phyloP scores from a whole-genome alignment of 1,140 invertebrate genomes.

The Pseudoatta argentina region DNA sequence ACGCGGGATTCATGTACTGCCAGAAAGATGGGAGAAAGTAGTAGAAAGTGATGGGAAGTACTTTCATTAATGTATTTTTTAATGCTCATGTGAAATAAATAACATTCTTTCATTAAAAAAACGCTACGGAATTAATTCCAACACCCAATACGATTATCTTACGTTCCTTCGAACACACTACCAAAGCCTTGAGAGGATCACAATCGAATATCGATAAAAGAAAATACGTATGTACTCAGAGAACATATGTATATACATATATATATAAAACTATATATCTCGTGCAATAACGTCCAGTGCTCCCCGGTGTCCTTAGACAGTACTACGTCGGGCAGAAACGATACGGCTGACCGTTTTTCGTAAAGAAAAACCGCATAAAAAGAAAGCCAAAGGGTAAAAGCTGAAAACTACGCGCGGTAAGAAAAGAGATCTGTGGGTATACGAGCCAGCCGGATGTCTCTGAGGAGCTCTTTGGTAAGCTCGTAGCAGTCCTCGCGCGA shows the following conservation, averaged over 20 bases:
- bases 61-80: too few species aligned
- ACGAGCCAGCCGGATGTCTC: slow-evolving; percentile 70
- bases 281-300: slow-evolving; percentile 51
- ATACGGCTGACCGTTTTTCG: slow-evolving; percentile 69
- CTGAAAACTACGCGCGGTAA: slow-evolving; percentile 56
- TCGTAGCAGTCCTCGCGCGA: slow-evolving; percentile 69
- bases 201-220: slow-evolving; percentile 62
- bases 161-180: slow-evolving; percentile 29
- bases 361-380: slow-evolving; percentile 64
- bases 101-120: too few species aligned
- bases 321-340: slow-evolving; percentile 28
- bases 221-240: slow-evolving; percentile 11
- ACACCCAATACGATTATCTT: slow-evolving; percentile 46
- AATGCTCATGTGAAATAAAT: too few species aligned
- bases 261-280: slow-evolving; percentile 47
- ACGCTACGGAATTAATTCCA: too few species aligned
- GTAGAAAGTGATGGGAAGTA: too few species aligned
- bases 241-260: slow-evolving; percentile 18
- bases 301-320: slow-evolving; percentile 72
- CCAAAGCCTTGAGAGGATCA: slow-evolving; percentile 28
- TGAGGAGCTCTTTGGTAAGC: slow-evolving; percentile 68
- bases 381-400: slow-evolving; percentile 51
- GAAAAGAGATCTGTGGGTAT: slow-evolving; percentile 72
- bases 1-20: too few species aligned
- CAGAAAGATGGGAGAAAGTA: too few species aligned